Evolutionary conservation across 2,113 vertebrate species (phyloP), one percentile per base, ranked within the genome.

Genomic region (Ammodramus savannarum): DNA sequence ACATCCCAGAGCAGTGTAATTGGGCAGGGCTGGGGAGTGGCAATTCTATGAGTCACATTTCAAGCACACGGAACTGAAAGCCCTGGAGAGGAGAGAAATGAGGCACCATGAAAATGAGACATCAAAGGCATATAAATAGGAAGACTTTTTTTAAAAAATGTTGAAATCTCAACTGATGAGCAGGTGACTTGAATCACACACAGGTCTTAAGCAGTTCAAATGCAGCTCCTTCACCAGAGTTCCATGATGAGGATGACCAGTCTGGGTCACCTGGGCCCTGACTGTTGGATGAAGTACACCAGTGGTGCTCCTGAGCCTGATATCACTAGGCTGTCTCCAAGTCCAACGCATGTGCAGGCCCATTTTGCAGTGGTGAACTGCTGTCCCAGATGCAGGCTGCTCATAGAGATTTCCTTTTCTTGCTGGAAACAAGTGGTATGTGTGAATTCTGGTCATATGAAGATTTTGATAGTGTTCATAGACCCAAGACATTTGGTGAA

Each of bases 121-220:
- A 94, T 91, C 73, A 96, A 96, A 96, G 77, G 66, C 69, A 59
- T 17, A 74, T 66, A 82, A 93, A 59, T 46, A 78, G 39, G 65
- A 85, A 78, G 62, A 59, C 57, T 44, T 71, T 62, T 21, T 59
- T 16, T 46, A 90, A 73, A n/a, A 55, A 81, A 31, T 11, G 23
- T 23, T 91, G 84, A 84, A 63, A 81, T 78, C 57, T 81, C 74
- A 68, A 48, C 21, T 96, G 78, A 75, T 43, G 21, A 48, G 39
- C 77, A 71, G 43, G 34, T 75, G 73, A 62, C 52, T 63, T 77
- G 26, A 89, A 58, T 73, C 2, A 1, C n/a, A 34, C 27, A 19
- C 7, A 34, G 21, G 18, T 67, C 23, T 84, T 74, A 58, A 51
- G 61, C 51, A 71, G 61, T 71, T 87, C 34, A 74, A 84, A 55